These are phyloP conservation scores for Scartelaos histophorus DNA, from an alignment of 2,113 vertebrate species.

Conservation along the genomic window DNA sequence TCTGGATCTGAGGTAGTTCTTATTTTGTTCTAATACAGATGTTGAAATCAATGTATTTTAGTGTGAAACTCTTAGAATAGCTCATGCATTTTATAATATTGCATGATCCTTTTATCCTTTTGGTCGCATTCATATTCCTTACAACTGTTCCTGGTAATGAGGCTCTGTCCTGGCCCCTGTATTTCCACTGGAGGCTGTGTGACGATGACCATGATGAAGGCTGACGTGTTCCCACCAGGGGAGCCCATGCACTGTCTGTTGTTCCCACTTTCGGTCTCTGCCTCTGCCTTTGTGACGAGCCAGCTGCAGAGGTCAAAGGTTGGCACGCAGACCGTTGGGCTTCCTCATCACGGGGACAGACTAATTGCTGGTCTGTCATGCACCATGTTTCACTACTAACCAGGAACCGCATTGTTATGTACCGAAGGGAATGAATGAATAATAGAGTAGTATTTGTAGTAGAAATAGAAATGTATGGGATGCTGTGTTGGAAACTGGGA, in stretches of 20 bases:
- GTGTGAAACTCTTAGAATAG: neutral
- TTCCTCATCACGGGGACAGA: constrained; percentile 54
- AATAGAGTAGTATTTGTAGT: neutral
- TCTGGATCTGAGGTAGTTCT: too few relatives aligned
- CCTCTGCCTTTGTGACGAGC: constrained; percentile 60
- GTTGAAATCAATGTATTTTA: neutral
- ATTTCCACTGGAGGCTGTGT: constrained; percentile 41
- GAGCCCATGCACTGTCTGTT: constrained; percentile 62
- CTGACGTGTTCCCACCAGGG: constrained; percentile 65
- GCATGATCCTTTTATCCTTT: constrained; percentile 20
- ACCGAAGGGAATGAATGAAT: neutral
- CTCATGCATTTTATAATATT: neutral
- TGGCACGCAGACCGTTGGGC: constrained; percentile 53
- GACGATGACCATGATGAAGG: constrained; percentile 59
- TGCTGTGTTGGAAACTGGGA: too few relatives aligned
- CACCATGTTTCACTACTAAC: constrained; percentile 39
- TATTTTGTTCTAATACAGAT: neutral
- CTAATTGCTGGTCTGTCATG: constrained; percentile 51
- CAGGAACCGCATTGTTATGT: neutral
- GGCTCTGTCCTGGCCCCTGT: constrained; percentile 16
- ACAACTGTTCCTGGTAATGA: constrained; percentile 12
- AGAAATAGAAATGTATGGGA: neutral
- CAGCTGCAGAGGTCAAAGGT: constrained; percentile 67
- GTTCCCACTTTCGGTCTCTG: constrained; percentile 50
- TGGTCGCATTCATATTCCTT: constrained; percentile 20